Evolutionary conservation across 1,140 invertebrate species (phyloP), one percentile per base, ranked within the genome.

Genomic region (Meloidogyne hapla): DNA sequence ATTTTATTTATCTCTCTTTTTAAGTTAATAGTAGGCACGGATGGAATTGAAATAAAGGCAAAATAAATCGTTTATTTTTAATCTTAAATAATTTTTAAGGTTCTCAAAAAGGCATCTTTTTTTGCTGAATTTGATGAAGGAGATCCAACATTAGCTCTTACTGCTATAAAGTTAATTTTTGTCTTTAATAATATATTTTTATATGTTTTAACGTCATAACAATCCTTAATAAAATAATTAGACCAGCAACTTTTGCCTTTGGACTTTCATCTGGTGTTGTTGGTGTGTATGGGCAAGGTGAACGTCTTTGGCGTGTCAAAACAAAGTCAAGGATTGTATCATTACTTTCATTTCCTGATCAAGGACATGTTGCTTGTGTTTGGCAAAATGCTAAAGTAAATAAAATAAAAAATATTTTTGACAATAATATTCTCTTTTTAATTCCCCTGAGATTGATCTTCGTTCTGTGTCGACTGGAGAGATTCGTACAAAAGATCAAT

Each of bases 341-440:
- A 8, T 56, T 81, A 40, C 66, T 83, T 15, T 25, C 38, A 9
- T 82, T 82, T 61, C 79, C 82, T n/a, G 79, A 74, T 13, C 33
- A n/a, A 21, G 26, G 21, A 5, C 69, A 63, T 28, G 45, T 82
- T 42, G 73, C 48, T 23, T 82, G 79, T 80, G 78, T 81, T 26
- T 82, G 81, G 81, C 73, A 82, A 18, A 83, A 80, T 61, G 81
- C 75, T 72, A 82, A 82, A 61, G 81, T 83, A 71, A 21, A n/a
- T 65, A 26, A 71, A 21, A n/a, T 65, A 21, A 25, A 67, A 4
- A 26, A 21, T 26, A 69, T 12, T 18, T 26, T n/a, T 18, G 2
- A 45, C 25, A 45, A 21, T 13, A 79, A 12, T 23, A 12, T 65
- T 56, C 23, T 65, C 25, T 64, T 38, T 21, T 38, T 2, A 73